These are phyloP conservation scores for Ditylenchus dipsaci DNA, from an alignment of 1,140 invertebrate genomes.

Conservation along the genomic window DNA sequence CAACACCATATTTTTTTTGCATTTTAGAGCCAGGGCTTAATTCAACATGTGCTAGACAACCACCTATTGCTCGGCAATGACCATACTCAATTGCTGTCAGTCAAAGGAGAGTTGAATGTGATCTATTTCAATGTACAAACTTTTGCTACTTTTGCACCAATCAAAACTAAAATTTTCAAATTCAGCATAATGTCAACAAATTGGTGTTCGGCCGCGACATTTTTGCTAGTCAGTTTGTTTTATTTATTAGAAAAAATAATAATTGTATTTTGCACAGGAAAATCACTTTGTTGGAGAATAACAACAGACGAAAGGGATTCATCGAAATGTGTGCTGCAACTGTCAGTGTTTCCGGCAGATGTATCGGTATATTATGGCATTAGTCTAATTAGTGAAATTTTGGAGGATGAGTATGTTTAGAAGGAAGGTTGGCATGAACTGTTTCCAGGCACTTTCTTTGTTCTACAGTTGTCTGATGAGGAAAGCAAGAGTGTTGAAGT, in stretches of 20 bases:
- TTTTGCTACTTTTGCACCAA: neutral
- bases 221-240: neutral
- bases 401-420: neutral
- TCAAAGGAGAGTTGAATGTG: neutral
- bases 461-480: neutral
- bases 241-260: too few relatives aligned
- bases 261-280: neutral
- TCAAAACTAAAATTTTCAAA: too few relatives aligned
- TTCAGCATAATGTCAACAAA: neutral
- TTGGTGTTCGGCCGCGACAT: constrained; percentile 6
- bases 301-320: too few relatives aligned
- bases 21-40: too few relatives aligned
- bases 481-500: neutral
- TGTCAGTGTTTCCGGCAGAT: constrained; percentile 2
- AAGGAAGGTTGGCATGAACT: constrained; percentile 6
- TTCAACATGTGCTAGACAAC: too few relatives aligned
- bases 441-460: constrained; percentile 6
- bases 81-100: too few relatives aligned
- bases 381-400: too few relatives aligned
- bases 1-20: too few relatives aligned
- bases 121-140: neutral
- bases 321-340: neutral
- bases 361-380: neutral
- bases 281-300: constrained; percentile 1
- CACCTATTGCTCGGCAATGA: too few relatives aligned